Base-by-base conservation (phyloP, 2,113 vertebrate species). In the Nipponia nippon region DNA sequence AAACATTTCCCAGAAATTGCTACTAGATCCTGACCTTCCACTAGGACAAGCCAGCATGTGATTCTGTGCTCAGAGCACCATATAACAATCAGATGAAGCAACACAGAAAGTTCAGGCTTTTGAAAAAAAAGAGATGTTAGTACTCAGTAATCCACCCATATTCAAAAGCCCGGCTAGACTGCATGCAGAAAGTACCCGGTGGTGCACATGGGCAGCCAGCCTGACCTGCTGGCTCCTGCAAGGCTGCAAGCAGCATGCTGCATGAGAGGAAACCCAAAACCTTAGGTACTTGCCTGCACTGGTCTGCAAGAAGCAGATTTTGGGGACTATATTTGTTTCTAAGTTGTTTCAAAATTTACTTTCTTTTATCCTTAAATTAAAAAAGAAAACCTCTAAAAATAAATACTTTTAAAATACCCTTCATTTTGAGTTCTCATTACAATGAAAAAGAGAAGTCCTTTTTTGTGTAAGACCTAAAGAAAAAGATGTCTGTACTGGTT, bases 1-100 rank as follows among this genome's bases (percentile, higher is more conserved):
- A 96, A 89, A 56, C 34, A 91, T 91, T 95, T 96, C 65, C 58
- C 87, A 89, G 90, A 94, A 94, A 75, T 21, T 0, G 3, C 23
- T 91, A 18, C 69, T 91, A 87, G 47, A 69, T 56, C 36, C n/a
- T 78, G 70, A 87, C 73, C 65, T 79, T 89, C 56, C 23, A 42
- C 18, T 61, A 32, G 83, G 69, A 76, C 38, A 76, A 79, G 47
- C 3, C 52, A 67, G 26, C 11, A 20, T 5, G 16, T 10, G 11
- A 34, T 47, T 75, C 55, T 56, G 3, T 25, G 17, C 59, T 55
- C 22, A 66, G 55, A 5, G 26, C 20, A 62, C 36, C 1, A 6
- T 12, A 7, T 11, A 25, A 15, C 17, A 27, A 52, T 53, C 23
- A 53, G 29, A 38, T 10, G 70, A 82, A 85, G 23, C 30, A 79